Evolutionary conservation across 1,140 invertebrate genomes (phyloP).

Genomic region (Ruditapes philippinarum): DNA sequence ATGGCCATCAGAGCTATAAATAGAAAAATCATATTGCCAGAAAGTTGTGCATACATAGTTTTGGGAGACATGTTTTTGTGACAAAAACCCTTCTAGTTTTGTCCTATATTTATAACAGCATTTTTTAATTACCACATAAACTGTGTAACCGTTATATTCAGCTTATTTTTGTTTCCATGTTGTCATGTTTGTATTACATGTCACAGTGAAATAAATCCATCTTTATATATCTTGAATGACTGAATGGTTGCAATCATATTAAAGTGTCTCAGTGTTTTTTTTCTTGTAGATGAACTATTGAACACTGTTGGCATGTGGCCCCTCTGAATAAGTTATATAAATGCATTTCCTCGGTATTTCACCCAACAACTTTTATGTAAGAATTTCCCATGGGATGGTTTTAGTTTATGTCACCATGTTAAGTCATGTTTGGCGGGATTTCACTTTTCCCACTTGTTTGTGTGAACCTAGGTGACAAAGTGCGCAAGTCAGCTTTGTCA

Average conservation of each 20-base stretch:
- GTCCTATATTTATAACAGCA: too few relatives aligned
- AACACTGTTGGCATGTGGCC: not conserved
- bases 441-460: not conserved
- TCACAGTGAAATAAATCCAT: too few relatives aligned
- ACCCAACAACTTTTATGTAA: not conserved
- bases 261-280: not conserved
- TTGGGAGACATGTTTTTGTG: too few relatives aligned
- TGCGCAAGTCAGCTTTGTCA: constrained; percentile 8
- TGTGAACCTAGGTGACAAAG: constrained; percentile 22
- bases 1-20: too few relatives aligned
- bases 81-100: too few relatives aligned
- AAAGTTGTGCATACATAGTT: too few relatives aligned
- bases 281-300: not conserved
- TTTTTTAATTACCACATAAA: too few relatives aligned
- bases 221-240: too few relatives aligned
- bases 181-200: too few relatives aligned
- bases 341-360: not conserved
- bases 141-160: too few relatives aligned
- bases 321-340: constrained; percentile 10
- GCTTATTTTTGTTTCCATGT: too few relatives aligned
- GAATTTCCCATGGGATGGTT: constrained; percentile 16
- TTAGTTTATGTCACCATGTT: constrained; percentile 41
- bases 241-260: not conserved
- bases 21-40: too few relatives aligned
- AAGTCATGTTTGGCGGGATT: constrained; percentile 2